A percentile compares a stretch with the other conserved stretches of the same genome.
Evolutionary conservation across 2,888 invertebrate genomes (phyloP).

Genomic region (Latrodectus hesperus): DNA sequence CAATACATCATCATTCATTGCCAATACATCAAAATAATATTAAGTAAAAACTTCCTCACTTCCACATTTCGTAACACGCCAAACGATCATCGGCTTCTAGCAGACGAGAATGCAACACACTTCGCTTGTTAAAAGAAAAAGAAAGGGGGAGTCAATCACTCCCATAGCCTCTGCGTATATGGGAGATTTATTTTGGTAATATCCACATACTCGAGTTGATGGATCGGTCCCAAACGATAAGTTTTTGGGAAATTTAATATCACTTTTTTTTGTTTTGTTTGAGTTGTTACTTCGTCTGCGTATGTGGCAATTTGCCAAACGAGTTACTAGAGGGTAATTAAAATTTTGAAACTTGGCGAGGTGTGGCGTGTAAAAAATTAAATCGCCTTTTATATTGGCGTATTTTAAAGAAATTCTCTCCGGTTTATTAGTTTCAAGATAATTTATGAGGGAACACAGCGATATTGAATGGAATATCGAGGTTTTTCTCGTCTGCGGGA

Average conservation of each 20-base stretch:
- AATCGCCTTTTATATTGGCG: background rate
- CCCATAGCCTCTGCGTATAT: background rate
- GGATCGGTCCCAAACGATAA: constrained; percentile 38
- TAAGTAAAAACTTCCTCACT: constrained; percentile 49
- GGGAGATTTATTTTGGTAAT: constrained; percentile 42
- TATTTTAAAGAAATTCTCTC: background rate
- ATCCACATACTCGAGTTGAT: constrained; percentile 30
- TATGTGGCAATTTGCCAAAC: constrained; percentile 58
- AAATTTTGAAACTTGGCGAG: constrained; percentile 42
- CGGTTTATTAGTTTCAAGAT: background rate
- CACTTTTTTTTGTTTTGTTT: too few species aligned
- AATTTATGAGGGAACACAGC: background rate
- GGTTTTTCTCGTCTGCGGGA: background rate
- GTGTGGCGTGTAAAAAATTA: background rate
- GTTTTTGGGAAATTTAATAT: background rate
- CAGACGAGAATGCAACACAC: background rate
- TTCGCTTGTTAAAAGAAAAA: background rate
- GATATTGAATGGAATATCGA: background rate
- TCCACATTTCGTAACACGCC: constrained; percentile 8
- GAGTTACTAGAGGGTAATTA: constrained; percentile 52
- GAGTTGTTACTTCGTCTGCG: background rate
- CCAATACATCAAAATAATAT: constrained; percentile 51
- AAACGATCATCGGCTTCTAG: too few species aligned
- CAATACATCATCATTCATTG: constrained; percentile 57
- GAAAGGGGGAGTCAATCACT: background rate